Evolutionary conservation across 2,888 invertebrate species (phyloP).

Genomic region (Blomia tropicalis): DNA sequence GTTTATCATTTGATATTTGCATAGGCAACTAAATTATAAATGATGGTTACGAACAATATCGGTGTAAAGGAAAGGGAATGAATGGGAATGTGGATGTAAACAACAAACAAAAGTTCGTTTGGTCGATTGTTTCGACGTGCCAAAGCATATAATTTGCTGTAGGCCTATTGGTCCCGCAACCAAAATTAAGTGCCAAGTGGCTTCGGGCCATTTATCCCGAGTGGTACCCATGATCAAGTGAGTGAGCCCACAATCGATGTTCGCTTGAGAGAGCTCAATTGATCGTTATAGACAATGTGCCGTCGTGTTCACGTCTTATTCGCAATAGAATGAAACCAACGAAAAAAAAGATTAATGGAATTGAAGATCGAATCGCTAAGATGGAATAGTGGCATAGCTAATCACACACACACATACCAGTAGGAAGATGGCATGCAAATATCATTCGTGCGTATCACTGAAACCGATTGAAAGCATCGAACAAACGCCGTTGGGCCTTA

Average conservation of each 20-base stretch:
- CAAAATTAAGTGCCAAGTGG: conserved; percentile 1
- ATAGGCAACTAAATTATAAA: not conserved
- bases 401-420: no score
- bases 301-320: not conserved
- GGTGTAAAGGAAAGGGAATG: not conserved
- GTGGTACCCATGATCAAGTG: not conserved
- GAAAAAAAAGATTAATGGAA: not conserved
- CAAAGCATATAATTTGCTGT: not conserved
- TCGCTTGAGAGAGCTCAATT: not conserved
- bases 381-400: no score
- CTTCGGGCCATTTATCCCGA: not conserved
- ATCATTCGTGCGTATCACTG: not conserved
- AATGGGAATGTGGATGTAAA: not conserved
- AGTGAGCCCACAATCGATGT: not conserved
- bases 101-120: not conserved
- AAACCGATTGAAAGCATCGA: not conserved
- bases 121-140: conserved; percentile 1
- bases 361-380: no score
- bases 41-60: not conserved
- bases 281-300: no score
- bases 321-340: not conserved
- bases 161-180: not conserved
- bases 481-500: no score
- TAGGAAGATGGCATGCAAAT: conserved; percentile 2
- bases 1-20: conserved; percentile 8